Conservation (phyloP, 2,797 vertebrate species). For the Sarcoramphus papa region DNA sequence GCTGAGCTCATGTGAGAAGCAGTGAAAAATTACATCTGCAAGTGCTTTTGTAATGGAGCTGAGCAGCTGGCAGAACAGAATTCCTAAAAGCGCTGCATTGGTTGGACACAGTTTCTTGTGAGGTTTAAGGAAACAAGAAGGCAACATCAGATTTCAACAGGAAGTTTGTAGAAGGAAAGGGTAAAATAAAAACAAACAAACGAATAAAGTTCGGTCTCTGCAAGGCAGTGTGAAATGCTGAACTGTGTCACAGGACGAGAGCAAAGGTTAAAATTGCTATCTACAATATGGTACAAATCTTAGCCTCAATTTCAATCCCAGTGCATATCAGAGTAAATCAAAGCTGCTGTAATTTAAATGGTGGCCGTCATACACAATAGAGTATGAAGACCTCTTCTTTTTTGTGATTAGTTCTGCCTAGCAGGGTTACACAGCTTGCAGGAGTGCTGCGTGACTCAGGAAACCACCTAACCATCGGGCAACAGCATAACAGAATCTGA, state of each 20-base stretch:
- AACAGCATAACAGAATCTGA: background rate
- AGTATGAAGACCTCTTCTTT: background rate
- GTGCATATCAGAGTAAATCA: background rate
- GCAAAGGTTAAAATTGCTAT: background rate
- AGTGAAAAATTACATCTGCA: background rate
- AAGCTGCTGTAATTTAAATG: background rate
- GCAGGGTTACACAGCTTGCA: background rate
- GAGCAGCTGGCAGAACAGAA: background rate
- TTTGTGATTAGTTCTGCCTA: background rate
- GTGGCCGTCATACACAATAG: rapidly evolving
- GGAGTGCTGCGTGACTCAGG: rapidly evolving
- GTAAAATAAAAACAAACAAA: background rate
- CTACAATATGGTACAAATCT: background rate
- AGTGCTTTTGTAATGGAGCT: background rate
- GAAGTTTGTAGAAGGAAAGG: background rate
- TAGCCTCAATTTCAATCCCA: background rate
- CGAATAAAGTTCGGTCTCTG: background rate
- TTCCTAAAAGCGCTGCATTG: background rate
- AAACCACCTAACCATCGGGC: background rate
- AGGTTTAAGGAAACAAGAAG: background rate
- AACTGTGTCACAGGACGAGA: background rate
- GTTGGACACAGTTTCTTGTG: background rate
- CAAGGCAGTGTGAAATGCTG: background rate
- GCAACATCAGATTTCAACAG: background rate
- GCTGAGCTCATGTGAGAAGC: background rate